Evolutionary conservation across 2,797 vertebrate species (phyloP).

Genomic region (Helarctos malayanus): DNA sequence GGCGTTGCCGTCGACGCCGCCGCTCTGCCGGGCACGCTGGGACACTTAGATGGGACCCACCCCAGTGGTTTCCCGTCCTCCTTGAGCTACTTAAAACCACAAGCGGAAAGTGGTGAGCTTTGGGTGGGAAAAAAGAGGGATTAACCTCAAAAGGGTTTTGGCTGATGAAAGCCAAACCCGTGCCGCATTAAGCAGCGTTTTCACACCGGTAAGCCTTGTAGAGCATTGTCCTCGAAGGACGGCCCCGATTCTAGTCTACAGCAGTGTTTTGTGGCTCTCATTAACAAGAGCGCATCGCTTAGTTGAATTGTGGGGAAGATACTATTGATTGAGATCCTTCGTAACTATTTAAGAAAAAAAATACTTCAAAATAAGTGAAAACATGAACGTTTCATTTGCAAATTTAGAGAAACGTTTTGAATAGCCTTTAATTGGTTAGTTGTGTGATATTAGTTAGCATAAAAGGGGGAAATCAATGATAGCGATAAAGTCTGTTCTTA

Average conservation of each 20-base stretch:
- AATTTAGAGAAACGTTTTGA: constrained; percentile 55
- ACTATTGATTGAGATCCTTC: background rate
- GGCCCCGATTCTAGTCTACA: background rate
- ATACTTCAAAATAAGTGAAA: background rate
- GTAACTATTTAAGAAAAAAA: background rate
- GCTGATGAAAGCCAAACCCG: background rate
- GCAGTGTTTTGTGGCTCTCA: background rate
- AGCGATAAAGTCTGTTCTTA: background rate
- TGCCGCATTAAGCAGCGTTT: background rate
- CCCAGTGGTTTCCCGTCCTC: background rate
- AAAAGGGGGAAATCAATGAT: background rate
- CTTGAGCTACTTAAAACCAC: background rate
- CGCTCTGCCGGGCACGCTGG: background rate
- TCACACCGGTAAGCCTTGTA: background rate
- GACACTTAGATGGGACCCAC: background rate
- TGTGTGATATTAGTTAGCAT: background rate
- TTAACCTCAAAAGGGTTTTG: constrained; percentile 34
- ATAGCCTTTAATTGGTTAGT: constrained; percentile 19
- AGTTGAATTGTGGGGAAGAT: background rate
- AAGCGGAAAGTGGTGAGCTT: background rate
- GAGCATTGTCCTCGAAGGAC: background rate
- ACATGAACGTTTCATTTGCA: background rate
- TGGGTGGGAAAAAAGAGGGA: background rate
- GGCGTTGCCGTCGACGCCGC: background rate
- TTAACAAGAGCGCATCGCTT: background rate